A percentile compares a stretch with the other conserved stretches of the same genome.
These are phyloP conservation scores for Uropsilus gracilis DNA, from an alignment of 2,113 vertebrate species.

Conservation along the genomic window DNA sequence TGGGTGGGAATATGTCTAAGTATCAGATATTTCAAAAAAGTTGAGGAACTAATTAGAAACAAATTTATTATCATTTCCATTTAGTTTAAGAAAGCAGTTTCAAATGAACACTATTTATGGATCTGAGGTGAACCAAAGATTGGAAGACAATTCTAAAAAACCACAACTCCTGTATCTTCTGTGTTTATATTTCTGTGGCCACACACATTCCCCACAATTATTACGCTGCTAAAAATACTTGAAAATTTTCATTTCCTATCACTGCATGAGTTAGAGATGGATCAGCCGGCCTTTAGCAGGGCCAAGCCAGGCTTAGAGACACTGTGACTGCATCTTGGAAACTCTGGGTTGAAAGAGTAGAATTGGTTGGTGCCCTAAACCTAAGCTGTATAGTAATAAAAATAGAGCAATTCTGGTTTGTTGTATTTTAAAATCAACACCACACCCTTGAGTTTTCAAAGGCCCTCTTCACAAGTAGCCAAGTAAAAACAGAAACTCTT, in stretches of 20 bases:
- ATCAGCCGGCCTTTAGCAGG: conserved; percentile 1
- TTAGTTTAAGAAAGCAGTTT: conserved; percentile 43
- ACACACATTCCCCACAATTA: conserved; percentile 56
- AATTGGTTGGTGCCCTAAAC: conserved; percentile 51
- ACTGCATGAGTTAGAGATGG: conserved; percentile 38
- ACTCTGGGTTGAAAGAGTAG: conserved; percentile 35
- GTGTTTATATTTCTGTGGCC: conserved; percentile 42
- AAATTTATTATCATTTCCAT: conserved; percentile 39
- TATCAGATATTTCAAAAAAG: conserved; percentile 29
- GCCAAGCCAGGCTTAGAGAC: too few species aligned
- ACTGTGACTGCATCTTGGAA: not conserved
- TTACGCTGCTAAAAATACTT: conserved; percentile 50
- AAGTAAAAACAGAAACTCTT: conserved; percentile 57
- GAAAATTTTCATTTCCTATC: conserved; percentile 46
- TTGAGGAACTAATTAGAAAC: not conserved
- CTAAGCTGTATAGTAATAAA: conserved; percentile 48
- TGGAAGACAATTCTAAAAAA: conserved; percentile 41
- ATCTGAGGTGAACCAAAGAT: conserved; percentile 28
- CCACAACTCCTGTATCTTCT: conserved; percentile 51
- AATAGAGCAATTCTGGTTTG: conserved; percentile 24
- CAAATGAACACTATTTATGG: conserved; percentile 49
- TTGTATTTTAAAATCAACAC: conserved; percentile 55
- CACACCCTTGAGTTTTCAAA: conserved; percentile 53
- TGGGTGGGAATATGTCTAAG: not conserved
- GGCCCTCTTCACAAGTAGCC: conserved; percentile 38